Evolutionary conservation across 2,888 invertebrate genomes (phyloP).

Genomic region (Hypercompe scribonia): DNA sequence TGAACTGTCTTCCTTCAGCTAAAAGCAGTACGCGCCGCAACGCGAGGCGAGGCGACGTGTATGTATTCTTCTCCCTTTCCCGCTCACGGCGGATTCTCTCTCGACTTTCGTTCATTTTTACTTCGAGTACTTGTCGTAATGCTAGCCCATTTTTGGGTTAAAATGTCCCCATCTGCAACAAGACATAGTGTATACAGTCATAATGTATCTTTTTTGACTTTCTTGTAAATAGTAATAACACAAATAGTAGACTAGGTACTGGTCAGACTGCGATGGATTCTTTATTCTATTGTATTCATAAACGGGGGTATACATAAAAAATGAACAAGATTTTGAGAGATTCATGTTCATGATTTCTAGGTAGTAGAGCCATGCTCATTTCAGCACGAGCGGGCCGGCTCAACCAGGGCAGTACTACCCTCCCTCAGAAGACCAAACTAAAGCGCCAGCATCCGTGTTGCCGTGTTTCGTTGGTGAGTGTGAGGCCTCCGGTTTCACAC

Average conservation of each 20-base stretch:
- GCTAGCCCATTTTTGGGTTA: constrained; percentile 72
- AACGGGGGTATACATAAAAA: not conserved
- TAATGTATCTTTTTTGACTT: not conserved
- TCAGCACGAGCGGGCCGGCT: too few species aligned
- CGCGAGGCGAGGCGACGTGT: constrained; percentile 89
- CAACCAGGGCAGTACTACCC: too few species aligned
- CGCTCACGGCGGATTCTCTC: constrained; percentile 90
- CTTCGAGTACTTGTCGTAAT: constrained; percentile 53
- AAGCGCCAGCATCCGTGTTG: too few species aligned
- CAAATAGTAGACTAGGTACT: not conserved
- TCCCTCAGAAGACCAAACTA: too few species aligned
- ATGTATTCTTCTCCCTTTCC: constrained; percentile 86
- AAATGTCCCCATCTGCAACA: constrained; percentile 37
- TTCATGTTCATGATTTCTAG: not conserved
- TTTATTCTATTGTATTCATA: not conserved
- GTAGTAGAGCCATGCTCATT: too few species aligned
- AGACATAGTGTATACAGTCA: not conserved
- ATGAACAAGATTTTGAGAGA: not conserved
- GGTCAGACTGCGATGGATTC: not conserved
- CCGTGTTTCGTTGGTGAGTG: too few species aligned
- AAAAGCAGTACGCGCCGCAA: constrained; percentile 91
- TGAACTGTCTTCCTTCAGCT: constrained; percentile 95
- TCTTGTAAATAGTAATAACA: not conserved
- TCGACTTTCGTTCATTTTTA: constrained; percentile 89
- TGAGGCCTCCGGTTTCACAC: too few species aligned